phyloP scores from a whole-genome alignment of 2,797 vertebrate species.

The Kryptopterus vitreolus region DNA sequence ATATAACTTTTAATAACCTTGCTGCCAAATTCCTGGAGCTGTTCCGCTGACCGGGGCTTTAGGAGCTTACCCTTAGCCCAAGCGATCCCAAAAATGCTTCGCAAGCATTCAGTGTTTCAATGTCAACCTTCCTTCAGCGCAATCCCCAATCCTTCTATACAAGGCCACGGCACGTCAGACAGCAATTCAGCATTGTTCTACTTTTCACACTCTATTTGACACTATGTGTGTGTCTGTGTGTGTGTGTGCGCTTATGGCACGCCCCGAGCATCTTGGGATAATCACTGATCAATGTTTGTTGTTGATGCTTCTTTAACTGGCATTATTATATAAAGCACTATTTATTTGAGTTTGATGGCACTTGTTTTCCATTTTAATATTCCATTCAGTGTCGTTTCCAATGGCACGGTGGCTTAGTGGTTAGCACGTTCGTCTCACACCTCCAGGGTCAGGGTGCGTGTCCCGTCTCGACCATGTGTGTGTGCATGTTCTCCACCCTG shows the following conservation, averaged over 20 bases:
- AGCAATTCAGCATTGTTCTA: neutral
- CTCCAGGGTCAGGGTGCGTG: too few relatives aligned
- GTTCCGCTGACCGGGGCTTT: neutral
- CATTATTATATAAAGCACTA: neutral
- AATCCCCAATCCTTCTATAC: neutral
- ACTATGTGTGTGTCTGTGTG: neutral
- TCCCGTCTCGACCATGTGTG: too few relatives aligned
- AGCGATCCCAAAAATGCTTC: neutral
- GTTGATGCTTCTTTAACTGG: neutral
- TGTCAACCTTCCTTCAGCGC: neutral
- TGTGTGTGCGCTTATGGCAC: neutral
- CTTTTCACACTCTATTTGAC: neutral
- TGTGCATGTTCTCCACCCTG: too few relatives aligned
- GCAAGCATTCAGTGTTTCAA: neutral
- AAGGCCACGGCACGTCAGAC: neutral
- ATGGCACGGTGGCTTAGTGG: too few relatives aligned
- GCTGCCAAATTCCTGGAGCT: too few relatives aligned
- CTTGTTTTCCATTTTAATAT: too few relatives aligned
- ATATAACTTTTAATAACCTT: too few relatives aligned
- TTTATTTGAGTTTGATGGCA: neutral
- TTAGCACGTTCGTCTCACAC: too few relatives aligned
- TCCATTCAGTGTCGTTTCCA: too few relatives aligned
- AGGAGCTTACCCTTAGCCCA: neutral
- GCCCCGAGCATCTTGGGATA: neutral
- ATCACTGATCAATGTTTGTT: neutral